Evolutionary conservation across 2,888 invertebrate species (phyloP).

Genomic region (Volucella inflata): DNA sequence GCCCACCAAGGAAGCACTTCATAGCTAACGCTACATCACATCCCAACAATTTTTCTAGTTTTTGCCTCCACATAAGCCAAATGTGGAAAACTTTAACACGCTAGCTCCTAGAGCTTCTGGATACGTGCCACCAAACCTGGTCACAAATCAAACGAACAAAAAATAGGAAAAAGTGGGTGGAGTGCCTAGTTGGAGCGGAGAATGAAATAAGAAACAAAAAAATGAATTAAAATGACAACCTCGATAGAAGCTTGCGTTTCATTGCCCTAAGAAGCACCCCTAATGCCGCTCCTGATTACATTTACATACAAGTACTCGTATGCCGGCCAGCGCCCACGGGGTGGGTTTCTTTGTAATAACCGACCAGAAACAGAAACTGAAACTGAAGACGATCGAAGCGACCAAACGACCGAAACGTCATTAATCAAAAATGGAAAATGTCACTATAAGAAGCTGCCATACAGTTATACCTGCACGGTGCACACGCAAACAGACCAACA

Average conservation of each 20-base stretch:
- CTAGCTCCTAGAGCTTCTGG: constrained; percentile 3
- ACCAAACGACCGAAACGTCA: constrained; percentile 54
- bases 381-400: constrained; percentile 11
- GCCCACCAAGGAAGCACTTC: constrained; percentile 68
- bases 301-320: constrained; percentile 31
- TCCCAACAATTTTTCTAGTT: constrained; percentile 39
- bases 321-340: constrained; percentile 15
- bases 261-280: constrained; percentile 58
- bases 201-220: neutral
- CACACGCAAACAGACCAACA: constrained; percentile 21
- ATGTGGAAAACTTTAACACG: constrained; percentile 43
- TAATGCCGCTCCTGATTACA: constrained; percentile 22
- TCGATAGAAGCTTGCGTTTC: constrained; percentile 66
- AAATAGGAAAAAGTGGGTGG: constrained; percentile 64
- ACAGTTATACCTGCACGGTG: constrained; percentile 23
- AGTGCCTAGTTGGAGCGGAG: constrained; percentile 33
- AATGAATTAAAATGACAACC: constrained; percentile 46
- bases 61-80: neutral
- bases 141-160: constrained; percentile 5
- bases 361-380: constrained; percentile 4
- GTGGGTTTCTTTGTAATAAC: neutral
- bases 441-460: constrained; percentile 66
- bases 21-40: constrained; percentile 3
- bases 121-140: constrained; percentile 2
- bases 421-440: constrained; percentile 75